These are phyloP conservation scores for Arrhopalites spinosus DNA, from an alignment of 2,888 invertebrate species.

Conservation along the genomic window DNA sequence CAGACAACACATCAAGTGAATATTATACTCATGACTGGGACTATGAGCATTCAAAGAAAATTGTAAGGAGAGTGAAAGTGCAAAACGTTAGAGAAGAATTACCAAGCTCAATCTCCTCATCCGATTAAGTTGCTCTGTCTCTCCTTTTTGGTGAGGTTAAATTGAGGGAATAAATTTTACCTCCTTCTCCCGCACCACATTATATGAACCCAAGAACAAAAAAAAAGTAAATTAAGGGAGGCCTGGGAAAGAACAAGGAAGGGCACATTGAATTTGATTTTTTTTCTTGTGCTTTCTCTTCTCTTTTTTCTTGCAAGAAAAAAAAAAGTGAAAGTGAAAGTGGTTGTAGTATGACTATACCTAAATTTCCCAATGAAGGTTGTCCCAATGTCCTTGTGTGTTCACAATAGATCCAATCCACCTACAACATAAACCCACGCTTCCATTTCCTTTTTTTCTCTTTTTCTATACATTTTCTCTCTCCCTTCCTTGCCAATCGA, in stretches of 20 bases:
- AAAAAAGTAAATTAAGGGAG: not conserved
- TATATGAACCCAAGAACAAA: not conserved
- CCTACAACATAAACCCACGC: not conserved
- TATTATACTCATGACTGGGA: too few species aligned
- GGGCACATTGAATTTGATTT: too few species aligned
- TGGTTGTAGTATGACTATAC: too few species aligned
- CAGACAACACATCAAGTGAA: not conserved
- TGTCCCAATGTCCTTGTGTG: too few species aligned
- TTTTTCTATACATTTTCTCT: not conserved
- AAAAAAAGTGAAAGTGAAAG: not conserved
- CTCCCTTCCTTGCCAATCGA: not conserved
- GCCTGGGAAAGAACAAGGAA: not conserved
- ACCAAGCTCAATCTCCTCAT: too few species aligned
- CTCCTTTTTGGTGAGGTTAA: slow-evolving; percentile 5
- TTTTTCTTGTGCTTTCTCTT: too few species aligned
- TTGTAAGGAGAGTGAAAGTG: too few species aligned
- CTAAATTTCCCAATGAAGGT: too few species aligned
- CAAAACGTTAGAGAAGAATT: too few species aligned
- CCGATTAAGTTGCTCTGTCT: not conserved
- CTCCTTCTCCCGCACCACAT: not conserved
- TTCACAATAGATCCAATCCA: not conserved
- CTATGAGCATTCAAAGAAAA: too few species aligned
- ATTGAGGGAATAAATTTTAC: slow-evolving; percentile 12
- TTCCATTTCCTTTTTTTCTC: not conserved
- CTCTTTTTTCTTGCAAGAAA: too few species aligned